Evolutionary conservation across 2,797 vertebrate genomes (phyloP).

Genomic region (Pseudocheirus occidentalis): DNA sequence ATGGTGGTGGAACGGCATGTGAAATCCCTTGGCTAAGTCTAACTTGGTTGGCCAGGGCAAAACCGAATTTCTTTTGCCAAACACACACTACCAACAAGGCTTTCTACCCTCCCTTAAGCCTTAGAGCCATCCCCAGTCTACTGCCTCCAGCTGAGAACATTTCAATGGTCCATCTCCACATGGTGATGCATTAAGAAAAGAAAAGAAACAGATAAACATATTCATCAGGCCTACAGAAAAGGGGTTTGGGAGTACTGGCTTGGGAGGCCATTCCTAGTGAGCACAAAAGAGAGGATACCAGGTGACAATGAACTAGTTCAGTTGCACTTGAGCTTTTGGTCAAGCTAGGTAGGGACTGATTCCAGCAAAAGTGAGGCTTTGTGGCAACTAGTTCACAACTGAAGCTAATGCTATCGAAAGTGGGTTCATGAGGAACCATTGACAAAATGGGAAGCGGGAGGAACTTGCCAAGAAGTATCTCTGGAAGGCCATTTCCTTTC

Average conservation of each 20-base stretch:
- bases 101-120: conserved; percentile 68
- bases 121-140: conserved; percentile 60
- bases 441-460: conserved; percentile 59
- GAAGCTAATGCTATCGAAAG: conserved; percentile 65
- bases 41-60: conserved; percentile 63
- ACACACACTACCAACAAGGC: conserved; percentile 40
- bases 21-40: conserved; percentile 74
- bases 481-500: conserved; percentile 75
- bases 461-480: conserved; percentile 72
- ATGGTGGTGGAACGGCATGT: conserved; percentile 61
- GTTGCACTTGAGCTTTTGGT: conserved; percentile 71
- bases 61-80: conserved; percentile 66
- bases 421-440: conserved; percentile 68
- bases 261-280: conserved; percentile 77
- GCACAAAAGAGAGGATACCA: conserved; percentile 63
- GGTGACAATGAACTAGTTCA: conserved; percentile 62
- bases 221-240: conserved; percentile 67
- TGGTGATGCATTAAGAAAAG: conserved; percentile 51
- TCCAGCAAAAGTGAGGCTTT: conserved; percentile 74
- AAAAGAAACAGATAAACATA: conserved; percentile 63
- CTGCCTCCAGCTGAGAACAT: conserved; percentile 60
- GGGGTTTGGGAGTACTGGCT: conserved; percentile 52
- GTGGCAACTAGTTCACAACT: conserved; percentile 68
- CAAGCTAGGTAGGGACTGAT: conserved; percentile 47
- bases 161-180: conserved; percentile 65